Conservation (phyloP, 2,888 invertebrate genomes). For the Drosophila mayaguana region DNA sequence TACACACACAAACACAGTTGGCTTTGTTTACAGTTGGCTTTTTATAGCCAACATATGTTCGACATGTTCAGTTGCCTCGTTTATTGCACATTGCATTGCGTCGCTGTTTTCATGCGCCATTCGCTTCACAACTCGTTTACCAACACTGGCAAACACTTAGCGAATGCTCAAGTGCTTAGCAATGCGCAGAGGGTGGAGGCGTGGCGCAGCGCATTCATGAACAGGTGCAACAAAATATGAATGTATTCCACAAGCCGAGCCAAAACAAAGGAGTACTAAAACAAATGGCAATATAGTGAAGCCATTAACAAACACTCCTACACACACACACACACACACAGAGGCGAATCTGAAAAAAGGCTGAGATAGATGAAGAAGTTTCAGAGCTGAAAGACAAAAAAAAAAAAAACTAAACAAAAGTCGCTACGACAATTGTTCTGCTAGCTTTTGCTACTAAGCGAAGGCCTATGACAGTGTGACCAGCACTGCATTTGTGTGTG, state of each 20-base stretch:
- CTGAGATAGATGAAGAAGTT: slow-evolving; percentile 66
- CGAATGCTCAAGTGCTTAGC: slow-evolving; percentile 52
- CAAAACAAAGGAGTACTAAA: slow-evolving; percentile 63
- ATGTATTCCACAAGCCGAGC: slow-evolving; percentile 48
- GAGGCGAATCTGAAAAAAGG: slow-evolving; percentile 17
- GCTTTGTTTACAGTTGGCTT: slow-evolving; percentile 72
- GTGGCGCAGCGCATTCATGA: neutral
- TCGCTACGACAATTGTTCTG: slow-evolving; percentile 46
- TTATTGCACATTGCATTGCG: slow-evolving; percentile 54
- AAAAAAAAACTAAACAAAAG: slow-evolving; percentile 55
- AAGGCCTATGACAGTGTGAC: slow-evolving; percentile 52
- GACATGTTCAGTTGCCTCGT: slow-evolving; percentile 61
- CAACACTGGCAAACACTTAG: slow-evolving; percentile 67
- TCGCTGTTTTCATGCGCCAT: slow-evolving; percentile 39
- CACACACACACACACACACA: slow-evolving; percentile 20
- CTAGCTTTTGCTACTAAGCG: slow-evolving; percentile 24
- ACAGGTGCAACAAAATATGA: slow-evolving; percentile 5
- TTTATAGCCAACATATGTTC: slow-evolving; percentile 71
- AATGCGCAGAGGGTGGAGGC: neutral
- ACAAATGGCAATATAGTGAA: slow-evolving; percentile 71
- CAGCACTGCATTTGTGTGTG: neutral
- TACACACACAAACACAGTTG: neutral
- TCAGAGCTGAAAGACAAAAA: slow-evolving; percentile 12
- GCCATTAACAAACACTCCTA: slow-evolving; percentile 69
- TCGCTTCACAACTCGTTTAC: slow-evolving; percentile 40